phyloP scores from a whole-genome alignment of 1,140 invertebrate genomes.

The Drosophila ercepeae region DNA sequence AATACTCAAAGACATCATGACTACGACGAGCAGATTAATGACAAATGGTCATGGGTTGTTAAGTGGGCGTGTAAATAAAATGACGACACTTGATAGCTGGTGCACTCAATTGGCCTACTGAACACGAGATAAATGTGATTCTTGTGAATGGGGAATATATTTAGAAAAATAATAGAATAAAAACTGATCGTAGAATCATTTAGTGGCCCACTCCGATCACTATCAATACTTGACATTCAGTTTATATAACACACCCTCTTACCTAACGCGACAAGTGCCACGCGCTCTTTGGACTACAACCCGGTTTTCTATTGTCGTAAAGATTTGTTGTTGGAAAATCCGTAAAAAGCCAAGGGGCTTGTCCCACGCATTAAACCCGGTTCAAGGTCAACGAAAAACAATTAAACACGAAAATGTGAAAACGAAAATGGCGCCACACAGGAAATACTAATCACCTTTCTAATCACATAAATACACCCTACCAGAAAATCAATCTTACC shows the following conservation, averaged over 20 bases:
- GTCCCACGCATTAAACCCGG: constrained; percentile 15
- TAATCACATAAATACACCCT: constrained; percentile 27
- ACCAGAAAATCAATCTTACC: constrained; percentile 47
- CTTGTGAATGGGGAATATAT: neutral
- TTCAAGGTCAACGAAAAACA: constrained; percentile 34
- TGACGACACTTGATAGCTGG: constrained; percentile 17
- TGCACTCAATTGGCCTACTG: constrained; percentile 9
- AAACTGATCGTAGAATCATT: neutral
- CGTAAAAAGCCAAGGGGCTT: constrained; percentile 29
- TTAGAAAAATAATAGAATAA: neutral
- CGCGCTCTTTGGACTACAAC: constrained; percentile 28
- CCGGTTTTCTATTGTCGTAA: constrained; percentile 12
- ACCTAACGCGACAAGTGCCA: constrained; percentile 31
- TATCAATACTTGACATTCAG: neutral
- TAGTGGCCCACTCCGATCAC: neutral
- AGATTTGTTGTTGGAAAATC: constrained; percentile 6
- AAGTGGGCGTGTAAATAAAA: constrained; percentile 26
- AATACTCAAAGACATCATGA: neutral
- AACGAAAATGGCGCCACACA: constrained; percentile 21
- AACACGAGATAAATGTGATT: constrained; percentile 4
- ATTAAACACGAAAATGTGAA: neutral
- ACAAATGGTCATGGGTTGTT: constrained; percentile 38
- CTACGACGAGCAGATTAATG: no score
- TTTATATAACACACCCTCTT: constrained; percentile 25
- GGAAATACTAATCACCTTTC: constrained; percentile 36